Base-by-base conservation (phyloP, 2,113 vertebrate genomes). In the Prunella himalayana region DNA sequence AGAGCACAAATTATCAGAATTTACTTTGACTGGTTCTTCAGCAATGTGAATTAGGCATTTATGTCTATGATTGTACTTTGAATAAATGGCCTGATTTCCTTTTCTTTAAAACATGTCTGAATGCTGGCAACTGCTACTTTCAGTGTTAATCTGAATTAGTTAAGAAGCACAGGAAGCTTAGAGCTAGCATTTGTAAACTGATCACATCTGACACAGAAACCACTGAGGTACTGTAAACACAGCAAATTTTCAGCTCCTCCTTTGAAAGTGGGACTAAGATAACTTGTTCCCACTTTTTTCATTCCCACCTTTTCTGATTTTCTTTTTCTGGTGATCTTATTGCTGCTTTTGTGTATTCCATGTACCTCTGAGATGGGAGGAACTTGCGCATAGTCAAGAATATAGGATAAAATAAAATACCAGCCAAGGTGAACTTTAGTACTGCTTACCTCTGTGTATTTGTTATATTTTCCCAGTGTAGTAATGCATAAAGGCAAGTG, bases 131-230 rank as follows among this genome's bases (percentile, higher is more conserved):
- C 31, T 65, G 51, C 57, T 45, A 2, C 41, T 91, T 82, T 18
- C 70, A 56, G 0, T 53, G 21, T 59, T 61, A 42, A n/a, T 92
- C 27, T 47, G 79, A 82, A 63, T 81, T 77, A 86, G 28, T 69
- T 90, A 56, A 83, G 50, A 82, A 49, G 39, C 37, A 25, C 0
- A 0, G 16, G 42, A 63, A 16, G 27, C 49, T 76, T 85, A 53
- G 70, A 70, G 70, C 49, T 64, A 50, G 28, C 53, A n/a, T 97
- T 88, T 78, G 91, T 82, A 96, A 92, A 57, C 95, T 49, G 83
- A n/a, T 95, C 96, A 96, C 95, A 91, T 95, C 89, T 84, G 91
- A 96, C 95, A 95, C 1, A 92, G 78, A 96, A 96, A 95, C 95
- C 78, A 63, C 3, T 76, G 59, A 87, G 63, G 39, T 53, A n/a